A percentile compares a stretch with the other conserved stretches of the same genome.
Conservation (phyloP, 2,888 invertebrate species). For the Drosophila birchii region DNA sequence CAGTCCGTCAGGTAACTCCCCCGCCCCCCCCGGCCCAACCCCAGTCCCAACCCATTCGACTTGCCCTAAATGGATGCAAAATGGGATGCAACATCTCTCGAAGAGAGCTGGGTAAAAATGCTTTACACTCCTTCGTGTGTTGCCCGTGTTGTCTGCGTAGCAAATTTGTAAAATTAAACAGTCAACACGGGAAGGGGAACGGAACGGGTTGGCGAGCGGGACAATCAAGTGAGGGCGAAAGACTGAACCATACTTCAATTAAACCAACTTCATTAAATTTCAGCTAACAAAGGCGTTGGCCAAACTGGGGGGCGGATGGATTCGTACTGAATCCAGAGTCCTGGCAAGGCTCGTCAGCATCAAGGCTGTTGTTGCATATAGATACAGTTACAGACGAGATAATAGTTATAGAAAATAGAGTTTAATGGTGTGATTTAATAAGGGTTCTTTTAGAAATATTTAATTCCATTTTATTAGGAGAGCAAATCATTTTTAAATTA, state of each 20-base stretch:
- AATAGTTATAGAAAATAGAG: neutral
- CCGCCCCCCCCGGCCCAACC: neutral
- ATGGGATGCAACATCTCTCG: slow-evolving; percentile 49
- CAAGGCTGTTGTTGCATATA: slow-evolving; percentile 66
- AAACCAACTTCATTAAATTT: slow-evolving; percentile 81
- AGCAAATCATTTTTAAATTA: accelerated
- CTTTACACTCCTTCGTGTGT: slow-evolving; percentile 50
- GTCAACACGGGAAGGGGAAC: slow-evolving; percentile 60
- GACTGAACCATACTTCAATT: slow-evolving; percentile 76
- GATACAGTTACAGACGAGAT: neutral
- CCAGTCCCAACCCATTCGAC: slow-evolving; percentile 35
- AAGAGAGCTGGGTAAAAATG: slow-evolving; percentile 52
- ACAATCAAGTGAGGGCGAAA: slow-evolving; percentile 45
- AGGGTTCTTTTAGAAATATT: neutral
- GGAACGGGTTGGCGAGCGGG: neutral
- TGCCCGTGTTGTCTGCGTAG: slow-evolving; percentile 69
- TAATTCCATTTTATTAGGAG: neutral
- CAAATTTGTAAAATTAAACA: slow-evolving; percentile 81
- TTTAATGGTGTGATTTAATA: neutral
- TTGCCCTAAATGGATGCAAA: slow-evolving; percentile 75
- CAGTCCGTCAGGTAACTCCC: slow-evolving; percentile 27
- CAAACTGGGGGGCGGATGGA: slow-evolving; percentile 19
- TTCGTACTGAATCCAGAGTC: slow-evolving; percentile 5
- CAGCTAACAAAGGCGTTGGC: slow-evolving; percentile 77
- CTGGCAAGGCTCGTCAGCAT: slow-evolving; percentile 59